These are phyloP conservation scores for Therioaphis trifolii DNA, from an alignment of 2,888 invertebrate genomes.

Conservation along the genomic window DNA sequence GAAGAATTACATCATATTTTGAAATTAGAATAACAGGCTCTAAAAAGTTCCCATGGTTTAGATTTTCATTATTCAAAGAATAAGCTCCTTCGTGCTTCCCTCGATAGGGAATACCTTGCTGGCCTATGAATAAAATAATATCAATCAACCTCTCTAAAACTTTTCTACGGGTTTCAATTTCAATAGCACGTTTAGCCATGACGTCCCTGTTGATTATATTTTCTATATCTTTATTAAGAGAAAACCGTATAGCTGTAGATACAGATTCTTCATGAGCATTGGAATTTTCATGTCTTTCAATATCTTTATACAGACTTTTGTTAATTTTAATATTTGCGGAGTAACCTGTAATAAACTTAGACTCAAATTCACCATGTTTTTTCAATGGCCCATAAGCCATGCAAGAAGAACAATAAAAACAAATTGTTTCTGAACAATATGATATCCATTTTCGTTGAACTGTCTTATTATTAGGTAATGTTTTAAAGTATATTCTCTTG, in stretches of 20 bases:
- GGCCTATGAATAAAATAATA: slow-evolving; percentile 20
- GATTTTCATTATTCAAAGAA: neutral
- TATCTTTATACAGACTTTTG: slow-evolving; percentile 7
- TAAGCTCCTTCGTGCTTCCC: slow-evolving; percentile 9
- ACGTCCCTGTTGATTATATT: neutral
- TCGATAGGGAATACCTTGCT: slow-evolving; percentile 22
- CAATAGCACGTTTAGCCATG: neutral
- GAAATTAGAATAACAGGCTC: slow-evolving; percentile 13
- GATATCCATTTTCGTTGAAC: slow-evolving; percentile 16
- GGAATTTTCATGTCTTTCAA: slow-evolving; percentile 12
- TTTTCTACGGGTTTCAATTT: slow-evolving; percentile 22
- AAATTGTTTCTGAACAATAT: neutral
- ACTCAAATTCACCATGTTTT: neutral
- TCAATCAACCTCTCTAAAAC: slow-evolving; percentile 19
- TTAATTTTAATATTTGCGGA: slow-evolving; percentile 4
- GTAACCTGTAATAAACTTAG: neutral
- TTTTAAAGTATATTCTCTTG: slow-evolving; percentile 1
- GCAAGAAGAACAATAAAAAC: neutral
- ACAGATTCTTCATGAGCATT: neutral
- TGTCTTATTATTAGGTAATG: neutral
- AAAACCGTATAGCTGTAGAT: slow-evolving; percentile 1
- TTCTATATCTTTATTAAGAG: neutral
- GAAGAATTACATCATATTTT: slow-evolving; percentile 22
- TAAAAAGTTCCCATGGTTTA: slow-evolving; percentile 32
- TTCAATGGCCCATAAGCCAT: neutral